These are phyloP conservation scores for Pseudorhombus dupliciocellatus DNA, from an alignment of 2,113 vertebrate species.

Conservation along the genomic window DNA sequence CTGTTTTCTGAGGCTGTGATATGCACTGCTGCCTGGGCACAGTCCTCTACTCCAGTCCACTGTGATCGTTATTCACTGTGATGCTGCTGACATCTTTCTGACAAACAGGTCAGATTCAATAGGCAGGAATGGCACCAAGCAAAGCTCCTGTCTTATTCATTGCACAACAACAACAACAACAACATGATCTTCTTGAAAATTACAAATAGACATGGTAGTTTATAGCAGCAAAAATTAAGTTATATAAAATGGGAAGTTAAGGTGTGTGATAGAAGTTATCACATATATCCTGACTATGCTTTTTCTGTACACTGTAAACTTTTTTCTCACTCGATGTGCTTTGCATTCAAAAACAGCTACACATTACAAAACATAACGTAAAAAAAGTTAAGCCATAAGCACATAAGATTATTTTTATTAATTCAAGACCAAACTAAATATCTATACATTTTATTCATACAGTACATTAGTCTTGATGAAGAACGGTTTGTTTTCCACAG, in stretches of 20 bases:
- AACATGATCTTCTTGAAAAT: neutral
- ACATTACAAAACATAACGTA: too few species aligned
- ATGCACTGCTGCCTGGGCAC: slow-evolving; percentile 5
- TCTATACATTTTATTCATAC: neutral
- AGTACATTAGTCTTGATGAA: neutral
- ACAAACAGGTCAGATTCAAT: slow-evolving; percentile 37
- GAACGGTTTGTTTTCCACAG: neutral
- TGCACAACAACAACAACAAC: neutral
- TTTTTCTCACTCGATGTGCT: too few species aligned
- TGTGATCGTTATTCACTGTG: slow-evolving; percentile 38
- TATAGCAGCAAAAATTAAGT: neutral
- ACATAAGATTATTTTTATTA: neutral
- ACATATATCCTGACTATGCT: slow-evolving; percentile 7
- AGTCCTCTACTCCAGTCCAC: neutral
- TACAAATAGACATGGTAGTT: neutral
- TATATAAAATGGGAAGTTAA: neutral
- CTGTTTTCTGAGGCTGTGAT: slow-evolving; percentile 3
- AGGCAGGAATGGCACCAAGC: slow-evolving; percentile 3
- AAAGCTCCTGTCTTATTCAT: neutral
- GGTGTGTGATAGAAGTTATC: neutral
- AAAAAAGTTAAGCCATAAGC: too few species aligned
- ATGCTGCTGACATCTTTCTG: slow-evolving; percentile 43
- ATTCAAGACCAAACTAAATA: neutral
- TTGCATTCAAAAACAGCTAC: too few species aligned
- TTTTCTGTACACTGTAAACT: neutral